These are phyloP conservation scores for Lycia hirtaria DNA, from an alignment of 2,888 invertebrate genomes.

Conservation along the genomic window DNA sequence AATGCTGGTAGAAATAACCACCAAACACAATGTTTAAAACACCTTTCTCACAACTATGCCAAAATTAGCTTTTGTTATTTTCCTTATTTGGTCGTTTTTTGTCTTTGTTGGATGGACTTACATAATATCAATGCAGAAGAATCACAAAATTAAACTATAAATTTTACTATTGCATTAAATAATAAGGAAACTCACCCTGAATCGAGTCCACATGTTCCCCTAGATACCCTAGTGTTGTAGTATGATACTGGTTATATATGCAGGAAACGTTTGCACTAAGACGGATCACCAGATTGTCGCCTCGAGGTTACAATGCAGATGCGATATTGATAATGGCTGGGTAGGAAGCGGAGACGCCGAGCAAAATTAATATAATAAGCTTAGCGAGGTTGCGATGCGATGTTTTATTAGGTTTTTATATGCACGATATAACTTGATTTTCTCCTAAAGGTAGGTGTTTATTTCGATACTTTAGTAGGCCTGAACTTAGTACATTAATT, in stretches of 20 bases:
- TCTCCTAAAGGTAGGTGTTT: neutral
- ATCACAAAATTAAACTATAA: too few species aligned
- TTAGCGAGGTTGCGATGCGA: neutral
- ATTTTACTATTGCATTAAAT: neutral
- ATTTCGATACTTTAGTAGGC: neutral
- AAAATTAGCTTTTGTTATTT: too few species aligned
- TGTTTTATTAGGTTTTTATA: neutral
- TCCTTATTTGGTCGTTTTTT: too few species aligned
- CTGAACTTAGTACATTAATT: too few species aligned
- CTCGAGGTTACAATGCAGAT: conserved; percentile 44
- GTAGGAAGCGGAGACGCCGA: conserved; percentile 10
- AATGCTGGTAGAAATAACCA: too few species aligned
- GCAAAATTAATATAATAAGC: conserved; percentile 21
- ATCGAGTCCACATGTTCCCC: conserved; percentile 42
- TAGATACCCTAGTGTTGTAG: conserved; percentile 35
- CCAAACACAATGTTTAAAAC: too few species aligned
- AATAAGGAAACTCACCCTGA: neutral
- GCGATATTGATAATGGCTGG: conserved; percentile 29
- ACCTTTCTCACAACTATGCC: too few species aligned
- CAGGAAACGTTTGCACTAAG: conserved; percentile 45
- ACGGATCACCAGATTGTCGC: conserved; percentile 55
- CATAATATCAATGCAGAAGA: too few species aligned
- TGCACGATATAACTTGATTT: neutral
- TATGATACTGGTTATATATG: conserved; percentile 36
- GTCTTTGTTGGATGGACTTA: too few species aligned